phyloP scores from a whole-genome alignment of 1,140 invertebrate genomes.

The Nasonia vitripennis region DNA sequence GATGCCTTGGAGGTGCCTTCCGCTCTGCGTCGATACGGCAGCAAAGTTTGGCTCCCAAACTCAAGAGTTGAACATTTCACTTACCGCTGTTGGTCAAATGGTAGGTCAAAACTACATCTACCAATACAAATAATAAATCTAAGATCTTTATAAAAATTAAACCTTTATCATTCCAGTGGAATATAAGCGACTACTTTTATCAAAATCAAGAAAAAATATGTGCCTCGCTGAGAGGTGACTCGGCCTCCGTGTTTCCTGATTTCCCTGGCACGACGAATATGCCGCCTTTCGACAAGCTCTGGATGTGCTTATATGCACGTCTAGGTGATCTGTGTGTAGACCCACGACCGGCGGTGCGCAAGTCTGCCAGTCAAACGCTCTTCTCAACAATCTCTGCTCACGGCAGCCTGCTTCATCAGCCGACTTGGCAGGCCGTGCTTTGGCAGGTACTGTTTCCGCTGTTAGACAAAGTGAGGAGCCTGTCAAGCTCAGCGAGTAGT shows the following conservation, averaged over 20 bases:
- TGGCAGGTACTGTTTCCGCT: slow-evolving; percentile 97
- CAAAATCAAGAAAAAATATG: slow-evolving; percentile 94
- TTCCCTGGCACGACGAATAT: slow-evolving; percentile 89
- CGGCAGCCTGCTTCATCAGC: slow-evolving; percentile 88
- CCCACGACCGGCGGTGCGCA: slow-evolving; percentile 93
- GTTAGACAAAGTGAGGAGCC: slow-evolving; percentile 91
- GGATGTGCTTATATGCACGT: slow-evolving; percentile 95
- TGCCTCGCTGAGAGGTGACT: slow-evolving; percentile 81
- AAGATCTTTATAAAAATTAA: slow-evolving; percentile 12
- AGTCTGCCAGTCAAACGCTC: slow-evolving; percentile 98
- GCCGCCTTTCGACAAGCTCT: slow-evolving; percentile 93
- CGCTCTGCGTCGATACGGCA: slow-evolving; percentile 94
- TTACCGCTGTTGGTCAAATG: slow-evolving; percentile 98
- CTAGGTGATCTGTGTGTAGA: slow-evolving; percentile 96
- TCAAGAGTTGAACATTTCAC: slow-evolving; percentile 97
- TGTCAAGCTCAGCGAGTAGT: slow-evolving; percentile 93
- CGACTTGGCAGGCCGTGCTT: slow-evolving; percentile 92
- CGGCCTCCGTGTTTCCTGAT: slow-evolving; percentile 84
- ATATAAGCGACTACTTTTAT: slow-evolving; percentile 97
- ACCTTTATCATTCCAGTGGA: slow-evolving; percentile 85
- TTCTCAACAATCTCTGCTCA: slow-evolving; percentile 98
- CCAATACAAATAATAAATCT: slow-evolving; percentile 41
- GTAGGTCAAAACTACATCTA: slow-evolving; percentile 73
- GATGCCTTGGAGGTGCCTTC: slow-evolving; percentile 91
- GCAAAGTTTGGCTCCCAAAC: slow-evolving; percentile 97